Percentiles rank a stretch among this genome's conserved stretches.
Conservation (phyloP, 2,113 vertebrate species). For the Xyliphius kryptos region DNA sequence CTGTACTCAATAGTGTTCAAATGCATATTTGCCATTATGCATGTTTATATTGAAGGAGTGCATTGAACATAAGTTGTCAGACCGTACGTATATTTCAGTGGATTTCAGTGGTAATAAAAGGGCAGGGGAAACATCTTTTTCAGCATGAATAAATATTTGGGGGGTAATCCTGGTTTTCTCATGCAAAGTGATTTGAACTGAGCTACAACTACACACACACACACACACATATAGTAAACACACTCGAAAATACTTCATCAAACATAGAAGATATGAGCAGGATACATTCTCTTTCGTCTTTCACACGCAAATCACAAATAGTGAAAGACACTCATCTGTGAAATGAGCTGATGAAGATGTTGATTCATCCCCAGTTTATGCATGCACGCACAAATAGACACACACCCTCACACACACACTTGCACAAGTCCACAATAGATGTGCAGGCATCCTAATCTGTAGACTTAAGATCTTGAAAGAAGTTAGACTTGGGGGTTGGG, state of each 20-base stretch:
- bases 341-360: constrained; percentile 62
- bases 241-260: constrained; percentile 12
- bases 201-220: constrained; percentile 20
- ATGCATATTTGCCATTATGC: no score
- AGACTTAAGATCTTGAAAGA: constrained; percentile 21
- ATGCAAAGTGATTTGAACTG: constrained; percentile 60
- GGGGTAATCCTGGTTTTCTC: constrained; percentile 71
- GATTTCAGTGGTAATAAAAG: constrained; percentile 53
- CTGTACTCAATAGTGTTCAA: no score
- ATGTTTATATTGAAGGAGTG: no score
- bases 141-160: constrained; percentile 69
- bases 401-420: constrained; percentile 10
- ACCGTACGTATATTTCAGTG: no score
- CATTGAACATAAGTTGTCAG: no score
- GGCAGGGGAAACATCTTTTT: constrained; percentile 61
- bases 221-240: constrained; percentile 3
- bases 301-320: constrained; percentile 44
- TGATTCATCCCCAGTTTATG: no score
- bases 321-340: constrained; percentile 67
- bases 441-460: constrained; percentile 35
- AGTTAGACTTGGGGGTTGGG: constrained; percentile 37
- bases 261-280: constrained; percentile 11
- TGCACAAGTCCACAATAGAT: constrained; percentile 23
- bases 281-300: constrained; percentile 40
- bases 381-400: no score